Percentiles rank a stretch among this genome's conserved stretches.
Evolutionary conservation across 2,797 vertebrate species (phyloP).

Genomic region (Nothura maculosa): DNA sequence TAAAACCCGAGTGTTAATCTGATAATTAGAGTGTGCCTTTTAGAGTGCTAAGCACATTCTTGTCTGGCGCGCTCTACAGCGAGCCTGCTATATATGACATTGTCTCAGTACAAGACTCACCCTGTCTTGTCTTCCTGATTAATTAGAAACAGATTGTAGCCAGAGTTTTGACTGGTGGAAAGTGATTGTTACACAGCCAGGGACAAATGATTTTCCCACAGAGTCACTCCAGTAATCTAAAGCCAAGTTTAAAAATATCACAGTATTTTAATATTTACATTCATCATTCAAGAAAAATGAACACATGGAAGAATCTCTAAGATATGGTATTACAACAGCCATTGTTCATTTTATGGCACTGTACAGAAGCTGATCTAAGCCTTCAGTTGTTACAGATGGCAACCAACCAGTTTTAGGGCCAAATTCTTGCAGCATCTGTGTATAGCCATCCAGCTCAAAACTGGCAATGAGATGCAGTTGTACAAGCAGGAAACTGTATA

Average conservation of each 20-base stretch:
- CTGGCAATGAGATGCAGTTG: neutral
- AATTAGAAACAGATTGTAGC: slow-evolving; percentile 76
- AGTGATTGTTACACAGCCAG: slow-evolving; percentile 70
- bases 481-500: slow-evolving; percentile 29
- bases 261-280: slow-evolving; percentile 60
- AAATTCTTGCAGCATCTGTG: slow-evolving; percentile 48
- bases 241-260: slow-evolving; percentile 74
- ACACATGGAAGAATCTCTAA: slow-evolving; percentile 51
- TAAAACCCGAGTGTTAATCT: neutral
- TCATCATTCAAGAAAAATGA: slow-evolving; percentile 38
- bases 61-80: slow-evolving; percentile 24
- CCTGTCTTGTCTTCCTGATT: slow-evolving; percentile 72
- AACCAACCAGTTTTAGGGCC: slow-evolving; percentile 1
- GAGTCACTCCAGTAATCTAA: slow-evolving; percentile 49
- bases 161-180: slow-evolving; percentile 68
- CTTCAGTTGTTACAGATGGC: slow-evolving; percentile 56
- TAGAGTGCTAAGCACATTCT: neutral
- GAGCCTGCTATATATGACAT: slow-evolving; percentile 28
- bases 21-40: slow-evolving; percentile 36
- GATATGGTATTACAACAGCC: slow-evolving; percentile 13
- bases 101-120: slow-evolving; percentile 24
- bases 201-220: slow-evolving; percentile 76
- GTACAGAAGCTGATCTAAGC: slow-evolving; percentile 60
- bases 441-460: slow-evolving; percentile 19
- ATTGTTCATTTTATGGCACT: slow-evolving; percentile 48